Percentiles rank a stretch among this genome's conserved stretches.
These are phyloP conservation scores for Alentia gelatinosa DNA, from an alignment of 2,888 invertebrate genomes.

Conservation along the genomic window DNA sequence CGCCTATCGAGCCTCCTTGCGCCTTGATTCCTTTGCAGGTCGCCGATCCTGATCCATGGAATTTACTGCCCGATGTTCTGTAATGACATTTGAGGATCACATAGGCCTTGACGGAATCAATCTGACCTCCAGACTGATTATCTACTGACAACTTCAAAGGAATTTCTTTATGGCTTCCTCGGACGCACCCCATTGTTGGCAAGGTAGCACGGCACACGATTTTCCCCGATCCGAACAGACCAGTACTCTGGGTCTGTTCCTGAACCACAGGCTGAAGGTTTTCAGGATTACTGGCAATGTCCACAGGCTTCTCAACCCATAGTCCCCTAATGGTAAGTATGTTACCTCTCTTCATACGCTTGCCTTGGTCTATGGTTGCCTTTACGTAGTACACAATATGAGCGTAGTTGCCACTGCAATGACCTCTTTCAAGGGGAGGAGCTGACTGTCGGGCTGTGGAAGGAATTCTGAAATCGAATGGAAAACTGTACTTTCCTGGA, in stretches of 20 bases:
- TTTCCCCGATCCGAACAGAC: not conserved
- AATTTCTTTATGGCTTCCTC: not conserved
- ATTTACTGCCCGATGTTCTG: not conserved
- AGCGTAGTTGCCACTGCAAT: not conserved
- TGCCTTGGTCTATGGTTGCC: slow-evolving; percentile 44
- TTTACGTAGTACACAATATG: slow-evolving; percentile 17
- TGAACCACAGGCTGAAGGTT: not conserved
- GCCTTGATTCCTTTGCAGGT: not conserved
- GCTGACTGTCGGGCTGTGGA: not conserved
- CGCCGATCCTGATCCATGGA: not conserved
- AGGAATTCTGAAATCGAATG: slow-evolving; percentile 8
- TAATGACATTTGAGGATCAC: not conserved
- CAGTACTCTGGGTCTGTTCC: slow-evolving; percentile 10
- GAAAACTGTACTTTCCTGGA: slow-evolving; percentile 19
- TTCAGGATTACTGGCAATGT: slow-evolving; percentile 5
- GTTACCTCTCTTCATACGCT: not conserved
- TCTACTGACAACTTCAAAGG: slow-evolving; percentile 15
- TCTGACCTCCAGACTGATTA: not conserved
- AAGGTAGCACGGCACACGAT: not conserved
- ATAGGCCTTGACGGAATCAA: not conserved
- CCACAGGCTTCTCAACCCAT: not conserved
- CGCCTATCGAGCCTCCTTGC: not conserved
- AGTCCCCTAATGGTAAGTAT: not conserved
- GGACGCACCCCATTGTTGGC: not conserved
- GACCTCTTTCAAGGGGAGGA: not conserved